A percentile compares a stretch with the other conserved stretches of the same genome.
Conservation (phyloP, 1,140 invertebrate genomes). For the Asobara japonica region DNA sequence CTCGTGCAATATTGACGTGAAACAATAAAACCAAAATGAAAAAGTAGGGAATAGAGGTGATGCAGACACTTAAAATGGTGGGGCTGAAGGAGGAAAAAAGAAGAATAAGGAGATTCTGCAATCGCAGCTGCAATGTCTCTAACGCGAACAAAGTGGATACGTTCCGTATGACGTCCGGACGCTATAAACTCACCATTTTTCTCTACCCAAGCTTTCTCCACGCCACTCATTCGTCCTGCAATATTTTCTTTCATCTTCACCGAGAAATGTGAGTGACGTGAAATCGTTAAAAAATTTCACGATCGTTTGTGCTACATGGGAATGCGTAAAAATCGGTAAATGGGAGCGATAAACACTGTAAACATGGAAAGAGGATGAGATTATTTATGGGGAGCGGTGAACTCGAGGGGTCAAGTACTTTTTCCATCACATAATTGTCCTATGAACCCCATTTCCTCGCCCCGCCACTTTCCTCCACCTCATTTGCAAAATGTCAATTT, state of each 20-base stretch:
- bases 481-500: too few species aligned
- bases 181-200: not conserved
- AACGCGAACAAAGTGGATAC: conserved; percentile 5
- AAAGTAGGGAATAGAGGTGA: not conserved
- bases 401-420: not conserved
- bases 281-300: conserved; percentile 3
- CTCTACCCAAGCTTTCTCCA: not conserved
- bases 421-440: not conserved
- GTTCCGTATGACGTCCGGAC: not conserved
- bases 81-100: too few species aligned
- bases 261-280: not conserved
- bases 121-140: conserved; percentile 11
- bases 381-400: not conserved
- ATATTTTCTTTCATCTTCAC: conserved; percentile 1
- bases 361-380: not conserved
- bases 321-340: not conserved
- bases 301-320: not conserved
- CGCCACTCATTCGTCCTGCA: not conserved
- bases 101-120: not conserved
- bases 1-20: not conserved
- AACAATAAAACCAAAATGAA: not conserved
- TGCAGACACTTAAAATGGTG: not conserved
- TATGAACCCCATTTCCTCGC: too few species aligned
- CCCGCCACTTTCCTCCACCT: too few species aligned
- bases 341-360: not conserved